phyloP scores from a whole-genome alignment of 2,797 vertebrate genomes.

The Prionace glauca region DNA sequence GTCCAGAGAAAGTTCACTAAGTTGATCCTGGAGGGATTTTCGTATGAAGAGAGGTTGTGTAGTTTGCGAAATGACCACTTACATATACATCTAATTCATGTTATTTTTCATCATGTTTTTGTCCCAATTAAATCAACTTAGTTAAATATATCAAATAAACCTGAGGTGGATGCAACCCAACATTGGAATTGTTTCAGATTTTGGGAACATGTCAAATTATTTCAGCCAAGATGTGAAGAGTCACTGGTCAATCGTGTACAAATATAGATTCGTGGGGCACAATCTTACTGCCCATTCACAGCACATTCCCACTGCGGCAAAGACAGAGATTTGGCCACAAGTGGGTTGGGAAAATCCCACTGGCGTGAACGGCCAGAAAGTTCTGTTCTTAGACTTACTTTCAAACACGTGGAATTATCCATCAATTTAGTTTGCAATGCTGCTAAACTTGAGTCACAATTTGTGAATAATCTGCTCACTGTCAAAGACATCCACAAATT shows the following conservation, averaged over 20 bases:
- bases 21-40: too few species aligned
- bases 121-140: neutral
- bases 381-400: neutral
- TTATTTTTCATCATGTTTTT: neutral
- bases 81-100: neutral
- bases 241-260: neutral
- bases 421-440: neutral
- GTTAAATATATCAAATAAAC: neutral
- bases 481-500: neutral
- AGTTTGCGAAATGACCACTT: neutral
- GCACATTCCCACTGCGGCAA: too few species aligned
- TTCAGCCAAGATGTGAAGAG: neutral
- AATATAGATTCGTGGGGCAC: too few species aligned
- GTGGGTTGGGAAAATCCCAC: too few species aligned
- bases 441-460: too few species aligned
- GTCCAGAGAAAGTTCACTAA: too few species aligned
- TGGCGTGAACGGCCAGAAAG: too few species aligned
- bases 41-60: too few species aligned
- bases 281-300: too few species aligned
- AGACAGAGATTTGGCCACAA: too few species aligned
- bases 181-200: neutral
- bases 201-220: neutral
- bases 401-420: neutral
- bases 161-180: neutral
- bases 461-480: neutral